Base-by-base conservation (phyloP, 2,113 vertebrate species). In the Phalacrocorax aristotelis region DNA sequence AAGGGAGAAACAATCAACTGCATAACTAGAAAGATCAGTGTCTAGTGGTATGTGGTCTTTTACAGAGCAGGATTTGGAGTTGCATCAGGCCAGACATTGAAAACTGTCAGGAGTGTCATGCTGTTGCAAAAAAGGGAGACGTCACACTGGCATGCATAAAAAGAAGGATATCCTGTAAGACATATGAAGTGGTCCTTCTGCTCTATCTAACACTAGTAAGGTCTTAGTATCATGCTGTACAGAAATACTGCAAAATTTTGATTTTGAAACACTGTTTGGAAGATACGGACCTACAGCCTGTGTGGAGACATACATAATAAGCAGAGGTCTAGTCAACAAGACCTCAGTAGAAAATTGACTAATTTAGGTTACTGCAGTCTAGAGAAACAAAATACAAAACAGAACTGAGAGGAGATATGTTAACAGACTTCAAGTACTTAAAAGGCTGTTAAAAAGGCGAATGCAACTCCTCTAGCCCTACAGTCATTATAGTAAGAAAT, bases 221-320 rank as follows among this genome's bases (percentile, higher is more conserved):
- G 25, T 75, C 27, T 60, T 46, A 55, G 30, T 66, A 61, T 6
- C 40, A 19, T 36, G 19, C 10, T 42, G 15, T 51, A 36, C 40
- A 62, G 64, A 61, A 87, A 40, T 52, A 66, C 8, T 4, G 1
- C 36, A 51, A 36, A 57, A 23, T 61, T 72, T 38, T 55, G 20
- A 7, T 8, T 30, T 62, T 72, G 19, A 68, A 88, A 21, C 18
- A 26, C 9, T 23, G 72, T 61, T 48, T 66, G 46, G 55, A 71
- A 57, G 29, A 55, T 42, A 25, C 0, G 0, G 30, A 49, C 12
- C 26, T 60, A 58, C 0, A 2, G 30, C 7, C 26, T 69, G 65
- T 34, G 16, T 30, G 19, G 9, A 82, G 32, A 48, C 42, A 42
- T 66, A 29, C 9, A 52, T 40, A 38, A 64, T 42, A 36, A 51